Percentiles rank a stretch among this genome's conserved stretches.
Conservation (phyloP, 2,888 invertebrate species). For the Meteorus cinctellus region DNA sequence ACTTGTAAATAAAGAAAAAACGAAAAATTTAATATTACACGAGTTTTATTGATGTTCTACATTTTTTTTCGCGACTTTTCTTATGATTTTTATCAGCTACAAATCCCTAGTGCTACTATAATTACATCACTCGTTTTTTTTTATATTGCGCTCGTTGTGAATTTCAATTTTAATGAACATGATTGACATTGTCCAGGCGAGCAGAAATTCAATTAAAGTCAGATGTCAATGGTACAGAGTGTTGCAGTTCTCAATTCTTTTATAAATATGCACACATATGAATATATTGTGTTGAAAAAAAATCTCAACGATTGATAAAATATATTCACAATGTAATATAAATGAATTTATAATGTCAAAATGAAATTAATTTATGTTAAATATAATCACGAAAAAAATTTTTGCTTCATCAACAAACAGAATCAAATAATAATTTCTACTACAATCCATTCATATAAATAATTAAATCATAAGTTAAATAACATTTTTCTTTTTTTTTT, state of each 20-base stretch:
- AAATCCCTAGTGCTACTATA: neutral
- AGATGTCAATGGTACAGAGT: neutral
- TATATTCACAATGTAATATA: no score
- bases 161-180: conserved; percentile 24
- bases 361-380: no score
- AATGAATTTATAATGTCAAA: no score
- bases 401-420: no score
- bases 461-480: no score
- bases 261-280: neutral
- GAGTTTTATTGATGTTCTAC: neutral
- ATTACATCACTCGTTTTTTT: neutral
- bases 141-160: neutral
- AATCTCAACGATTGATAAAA: no score
- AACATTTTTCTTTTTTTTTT: neutral
- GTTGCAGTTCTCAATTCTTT: neutral
- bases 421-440: no score
- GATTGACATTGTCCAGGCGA: conserved; percentile 2
- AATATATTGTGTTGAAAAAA: neutral
- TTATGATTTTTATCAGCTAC: neutral
- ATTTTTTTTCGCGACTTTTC: neutral
- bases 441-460: no score
- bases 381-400: no score
- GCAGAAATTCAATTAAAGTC: conserved; percentile 38
- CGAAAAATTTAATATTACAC: neutral
- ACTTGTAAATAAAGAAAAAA: neutral